Evolutionary conservation across 1,140 invertebrate species (phyloP), one percentile per base, ranked within the genome.

Genomic region (Acromyrmex charruanus): DNA sequence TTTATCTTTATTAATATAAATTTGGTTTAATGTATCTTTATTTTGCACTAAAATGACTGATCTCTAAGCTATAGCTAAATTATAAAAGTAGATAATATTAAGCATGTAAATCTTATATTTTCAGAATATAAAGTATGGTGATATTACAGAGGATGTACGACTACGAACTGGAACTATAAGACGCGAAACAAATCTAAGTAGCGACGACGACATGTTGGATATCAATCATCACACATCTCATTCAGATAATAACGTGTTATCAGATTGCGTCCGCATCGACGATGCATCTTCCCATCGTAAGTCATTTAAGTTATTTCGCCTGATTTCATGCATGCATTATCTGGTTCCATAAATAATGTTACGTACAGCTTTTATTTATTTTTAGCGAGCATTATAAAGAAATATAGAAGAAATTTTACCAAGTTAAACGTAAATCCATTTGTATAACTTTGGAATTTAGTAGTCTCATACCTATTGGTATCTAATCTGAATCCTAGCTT

Each of bases 161-260:
- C 86, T 93, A 68, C 90, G 92, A 89, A 94, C 88, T 39, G 91
- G 92, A 82, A 87, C 86, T 87, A 59, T 90, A 72, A 93, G 79
- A 93, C 92, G 93, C 44, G 92, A 92, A 58, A 93, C 85, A 87
- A 94, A 91, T 92, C 65, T 94, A 79, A 95, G 93, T 79, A 95
- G 93, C 86, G 94, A 95, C 93, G 94, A 95, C 90, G 94, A 95
- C 77, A 95, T 95, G 94, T 71, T 93, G 88, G 95, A 95, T 82
- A 92, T 92, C 65, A 95, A 93, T 89, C 94, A 95, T 84, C 93
- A 94, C 77, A 88, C 87, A 81, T 89, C 94, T 86, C 93, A 95
- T 59, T 88, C 92, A 21, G 94, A 93, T n/a, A 95, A 94, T 69
- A 94, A 94, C 87, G 91, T 93, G 69, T 92, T 94, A 74, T 87